phyloP scores from a whole-genome alignment of 2,113 vertebrate genomes.

The Procavia capensis region DNA sequence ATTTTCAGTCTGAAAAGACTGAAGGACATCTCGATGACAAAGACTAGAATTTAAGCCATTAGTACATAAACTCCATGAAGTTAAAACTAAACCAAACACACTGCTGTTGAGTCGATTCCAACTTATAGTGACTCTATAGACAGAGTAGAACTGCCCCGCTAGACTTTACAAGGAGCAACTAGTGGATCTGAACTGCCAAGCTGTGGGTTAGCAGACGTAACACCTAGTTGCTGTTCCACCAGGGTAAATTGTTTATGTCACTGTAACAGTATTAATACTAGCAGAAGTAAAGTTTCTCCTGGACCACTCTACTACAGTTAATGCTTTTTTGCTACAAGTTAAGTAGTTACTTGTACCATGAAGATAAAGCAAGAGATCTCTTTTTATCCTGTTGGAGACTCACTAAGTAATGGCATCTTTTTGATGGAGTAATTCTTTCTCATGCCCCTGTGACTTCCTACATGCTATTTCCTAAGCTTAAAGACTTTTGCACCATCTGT shows the following conservation, averaged over 20 bases:
- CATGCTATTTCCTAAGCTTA: not conserved
- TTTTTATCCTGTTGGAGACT: not conserved
- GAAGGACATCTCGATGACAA: not conserved
- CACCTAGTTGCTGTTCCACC: too few species aligned
- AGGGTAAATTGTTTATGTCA: not conserved
- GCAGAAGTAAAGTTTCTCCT: not conserved
- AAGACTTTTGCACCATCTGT: constrained; percentile 55
- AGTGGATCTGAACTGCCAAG: too few species aligned
- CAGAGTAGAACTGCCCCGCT: too few species aligned
- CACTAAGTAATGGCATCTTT: constrained; percentile 35
- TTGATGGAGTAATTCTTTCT: constrained; percentile 34
- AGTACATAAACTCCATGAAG: not conserved
- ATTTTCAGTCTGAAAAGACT: not conserved
- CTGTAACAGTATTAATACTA: not conserved
- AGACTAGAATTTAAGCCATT: not conserved
- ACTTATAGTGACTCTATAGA: too few species aligned
- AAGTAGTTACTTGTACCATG: not conserved
- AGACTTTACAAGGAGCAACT: too few species aligned
- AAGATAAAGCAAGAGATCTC: not conserved
- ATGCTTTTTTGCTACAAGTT: not conserved
- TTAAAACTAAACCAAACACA: too few species aligned
- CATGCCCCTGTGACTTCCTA: constrained; percentile 54
- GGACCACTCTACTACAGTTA: not conserved
- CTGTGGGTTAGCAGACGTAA: too few species aligned
- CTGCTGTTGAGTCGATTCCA: too few species aligned